phyloP scores from a whole-genome alignment of 2,797 vertebrate genomes.

The Mormyrus proboscirostris region DNA sequence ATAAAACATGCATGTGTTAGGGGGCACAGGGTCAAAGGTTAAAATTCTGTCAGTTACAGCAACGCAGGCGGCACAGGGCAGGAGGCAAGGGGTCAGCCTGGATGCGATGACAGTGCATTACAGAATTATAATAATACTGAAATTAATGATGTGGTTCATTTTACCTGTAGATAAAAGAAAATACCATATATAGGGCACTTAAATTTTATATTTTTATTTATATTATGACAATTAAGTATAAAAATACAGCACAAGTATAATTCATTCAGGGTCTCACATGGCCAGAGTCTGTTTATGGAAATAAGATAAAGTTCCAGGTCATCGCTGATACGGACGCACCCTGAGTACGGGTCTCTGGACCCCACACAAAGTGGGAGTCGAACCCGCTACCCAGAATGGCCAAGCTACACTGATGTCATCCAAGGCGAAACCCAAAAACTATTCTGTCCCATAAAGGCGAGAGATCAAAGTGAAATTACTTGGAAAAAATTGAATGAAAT shows the following conservation, averaged over 20 bases:
- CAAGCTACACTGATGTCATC: not conserved
- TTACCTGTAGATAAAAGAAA: not conserved
- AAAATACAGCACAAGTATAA: not conserved
- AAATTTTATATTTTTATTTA: not conserved
- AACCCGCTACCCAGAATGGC: not conserved
- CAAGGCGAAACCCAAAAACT: not conserved
- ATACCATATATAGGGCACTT: not conserved
- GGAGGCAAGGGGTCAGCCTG: not conserved
- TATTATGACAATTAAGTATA: not conserved
- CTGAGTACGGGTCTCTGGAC: not conserved
- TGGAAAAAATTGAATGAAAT: not conserved
- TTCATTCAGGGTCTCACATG: not conserved
- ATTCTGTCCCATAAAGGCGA: not conserved
- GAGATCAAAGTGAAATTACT: conserved; percentile 2
- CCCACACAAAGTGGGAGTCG: not conserved
- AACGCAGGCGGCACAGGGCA: not conserved
- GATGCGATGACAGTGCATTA: not conserved
- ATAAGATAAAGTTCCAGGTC: not conserved
- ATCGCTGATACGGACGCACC: not conserved
- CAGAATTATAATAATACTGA: not conserved
- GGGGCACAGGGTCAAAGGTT: not conserved
- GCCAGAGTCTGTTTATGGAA: not conserved
- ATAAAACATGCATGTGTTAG: not conserved
- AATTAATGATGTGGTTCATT: not conserved
- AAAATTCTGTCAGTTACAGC: not conserved